Evolutionary conservation across 2,797 vertebrate genomes (phyloP).

Genomic region (Nothura maculosa): DNA sequence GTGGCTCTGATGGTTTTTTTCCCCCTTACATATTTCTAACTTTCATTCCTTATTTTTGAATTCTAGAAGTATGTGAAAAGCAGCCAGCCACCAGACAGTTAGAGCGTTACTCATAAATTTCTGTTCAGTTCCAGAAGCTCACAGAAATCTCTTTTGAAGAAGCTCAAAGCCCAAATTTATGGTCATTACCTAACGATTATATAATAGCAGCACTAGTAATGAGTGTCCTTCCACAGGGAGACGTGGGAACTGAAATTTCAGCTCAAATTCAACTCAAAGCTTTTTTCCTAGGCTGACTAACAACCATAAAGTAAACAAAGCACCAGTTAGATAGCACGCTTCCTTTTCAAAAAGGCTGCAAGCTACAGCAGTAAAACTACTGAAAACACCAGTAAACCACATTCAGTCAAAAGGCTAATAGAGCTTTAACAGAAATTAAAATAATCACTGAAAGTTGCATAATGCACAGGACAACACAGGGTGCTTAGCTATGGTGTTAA

Average conservation of each 20-base stretch:
- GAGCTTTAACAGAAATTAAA: neutral
- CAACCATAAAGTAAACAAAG: neutral
- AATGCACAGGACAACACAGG: neutral
- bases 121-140: neutral
- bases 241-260: neutral
- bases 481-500: neutral
- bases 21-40: neutral
- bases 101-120: neutral
- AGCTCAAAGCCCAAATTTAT: neutral
- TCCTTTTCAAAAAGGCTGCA: neutral
- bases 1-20: neutral
- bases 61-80: neutral
- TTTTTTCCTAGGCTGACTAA: neutral
- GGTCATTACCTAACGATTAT: neutral
- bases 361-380: neutral
- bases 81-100: neutral
- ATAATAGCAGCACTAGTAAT: neutral
- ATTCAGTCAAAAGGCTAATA: neutral
- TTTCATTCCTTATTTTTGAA: neutral
- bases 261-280: neutral
- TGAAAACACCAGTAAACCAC: neutral
- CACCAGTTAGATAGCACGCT: neutral
- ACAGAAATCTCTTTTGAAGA: neutral
- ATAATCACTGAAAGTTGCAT: neutral
- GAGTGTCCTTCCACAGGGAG: neutral